Conservation (phyloP, 30 jellyfish, hydroid and myxozoan genomes). For the Hydra vulgaris region DNA sequence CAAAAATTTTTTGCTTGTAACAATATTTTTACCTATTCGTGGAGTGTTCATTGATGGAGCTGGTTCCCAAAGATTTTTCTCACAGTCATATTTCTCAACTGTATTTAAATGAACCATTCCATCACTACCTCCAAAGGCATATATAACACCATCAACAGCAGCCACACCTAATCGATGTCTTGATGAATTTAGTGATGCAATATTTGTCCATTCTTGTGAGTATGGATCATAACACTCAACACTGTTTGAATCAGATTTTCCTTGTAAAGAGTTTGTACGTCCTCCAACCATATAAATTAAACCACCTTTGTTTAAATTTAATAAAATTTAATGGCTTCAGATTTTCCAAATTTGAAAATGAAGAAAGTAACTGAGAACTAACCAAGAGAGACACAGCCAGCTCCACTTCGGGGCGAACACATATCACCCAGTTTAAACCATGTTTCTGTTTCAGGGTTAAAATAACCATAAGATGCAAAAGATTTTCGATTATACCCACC, state of each 20-base stretch:
- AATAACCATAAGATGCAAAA: constrained; percentile 34
- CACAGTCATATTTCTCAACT: constrained; percentile 75
- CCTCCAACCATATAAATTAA: constrained; percentile 86
- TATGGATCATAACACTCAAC: constrained; percentile 94
- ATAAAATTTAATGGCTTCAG: neutral
- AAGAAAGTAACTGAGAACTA: neutral
- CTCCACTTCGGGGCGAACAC: constrained; percentile 85
- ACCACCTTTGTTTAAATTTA: constrained; percentile 57
- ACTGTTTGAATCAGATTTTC: constrained; percentile 61
- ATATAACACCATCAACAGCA: constrained; percentile 62
- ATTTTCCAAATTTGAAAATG: neutral
- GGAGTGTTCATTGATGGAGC: constrained; percentile 77
- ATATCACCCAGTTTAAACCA: constrained; percentile 55
- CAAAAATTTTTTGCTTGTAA: too few species aligned
- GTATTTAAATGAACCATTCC: constrained; percentile 71
- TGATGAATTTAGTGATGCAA: constrained; percentile 77
- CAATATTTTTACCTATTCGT: constrained; percentile 55
- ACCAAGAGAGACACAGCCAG: constrained; percentile 95
- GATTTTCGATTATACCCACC: constrained; percentile 92
- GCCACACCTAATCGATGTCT: constrained; percentile 96
- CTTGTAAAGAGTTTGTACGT: constrained; percentile 64
- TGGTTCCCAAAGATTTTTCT: constrained; percentile 59
- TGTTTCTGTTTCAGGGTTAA: constrained; percentile 62
- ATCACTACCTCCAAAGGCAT: constrained; percentile 97
- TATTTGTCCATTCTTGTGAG: constrained; percentile 72